These are phyloP conservation scores for Heliconius ethilla DNA, from an alignment of 2,888 invertebrate genomes.

Conservation along the genomic window DNA sequence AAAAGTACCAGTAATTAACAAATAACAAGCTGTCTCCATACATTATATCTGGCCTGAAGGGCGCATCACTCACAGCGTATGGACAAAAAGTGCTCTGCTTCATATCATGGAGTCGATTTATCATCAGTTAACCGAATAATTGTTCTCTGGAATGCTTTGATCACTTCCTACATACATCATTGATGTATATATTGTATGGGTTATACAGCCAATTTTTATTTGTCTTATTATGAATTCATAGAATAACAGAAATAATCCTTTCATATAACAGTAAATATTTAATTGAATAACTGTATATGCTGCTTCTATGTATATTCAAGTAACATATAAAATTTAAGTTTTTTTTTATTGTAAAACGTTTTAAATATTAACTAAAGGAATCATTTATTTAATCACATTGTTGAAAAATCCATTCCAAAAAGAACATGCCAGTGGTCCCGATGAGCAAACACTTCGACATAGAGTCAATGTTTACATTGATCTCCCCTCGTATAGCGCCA, in stretches of 20 bases:
- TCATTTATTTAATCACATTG: constrained; percentile 28
- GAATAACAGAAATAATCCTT: background rate
- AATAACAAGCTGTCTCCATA: constrained; percentile 44
- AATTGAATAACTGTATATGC: too few relatives aligned
- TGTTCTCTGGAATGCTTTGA: constrained; percentile 58
- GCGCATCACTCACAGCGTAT: constrained; percentile 55
- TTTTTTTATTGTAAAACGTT: background rate
- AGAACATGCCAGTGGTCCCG: constrained; percentile 54
- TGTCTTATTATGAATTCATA: background rate
- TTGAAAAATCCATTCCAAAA: constrained; percentile 48
- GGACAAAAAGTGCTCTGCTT: constrained; percentile 61
- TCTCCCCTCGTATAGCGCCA: constrained; percentile 63
- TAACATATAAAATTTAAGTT: background rate
- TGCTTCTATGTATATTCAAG: too few relatives aligned
- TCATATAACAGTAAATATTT: too few relatives aligned
- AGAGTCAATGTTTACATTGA: constrained; percentile 74
- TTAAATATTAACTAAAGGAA: background rate
- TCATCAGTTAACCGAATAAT: constrained; percentile 63
- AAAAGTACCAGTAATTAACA: background rate
- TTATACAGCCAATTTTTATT: background rate
- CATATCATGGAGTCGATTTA: constrained; percentile 63
- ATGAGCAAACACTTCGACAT: constrained; percentile 74
- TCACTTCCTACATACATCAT: constrained; percentile 45
- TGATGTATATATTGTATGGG: constrained; percentile 34
- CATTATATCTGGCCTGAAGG: constrained; percentile 45